These are phyloP conservation scores for Arrhamphus sclerolepis DNA, from an alignment of 2,797 vertebrate species.

Conservation along the genomic window DNA sequence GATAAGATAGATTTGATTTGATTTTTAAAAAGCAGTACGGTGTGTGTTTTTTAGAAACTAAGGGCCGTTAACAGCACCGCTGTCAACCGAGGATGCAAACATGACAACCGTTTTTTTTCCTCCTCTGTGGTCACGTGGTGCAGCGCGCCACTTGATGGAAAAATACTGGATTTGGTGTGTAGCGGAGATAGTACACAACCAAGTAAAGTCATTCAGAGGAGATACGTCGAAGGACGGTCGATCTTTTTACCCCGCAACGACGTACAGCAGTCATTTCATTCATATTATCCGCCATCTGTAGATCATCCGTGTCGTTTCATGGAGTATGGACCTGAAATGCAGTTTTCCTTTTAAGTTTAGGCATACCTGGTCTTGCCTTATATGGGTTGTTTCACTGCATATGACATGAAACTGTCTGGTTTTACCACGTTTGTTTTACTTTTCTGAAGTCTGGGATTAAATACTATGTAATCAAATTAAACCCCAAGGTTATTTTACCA, in stretches of 20 bases:
- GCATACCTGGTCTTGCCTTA: no score
- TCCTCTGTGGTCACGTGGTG: slow-evolving; percentile 78
- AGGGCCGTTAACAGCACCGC: slow-evolving; percentile 24
- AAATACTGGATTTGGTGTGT: slow-evolving; percentile 87
- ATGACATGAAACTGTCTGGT: no score
- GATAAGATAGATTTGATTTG: not conserved
- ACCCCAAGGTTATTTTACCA: no score
- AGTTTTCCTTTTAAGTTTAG: slow-evolving; percentile 2
- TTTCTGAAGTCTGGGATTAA: no score
- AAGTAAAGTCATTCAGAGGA: slow-evolving; percentile 72
- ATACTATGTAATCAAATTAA: no score
- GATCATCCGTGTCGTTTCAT: not conserved
- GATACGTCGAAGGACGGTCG: slow-evolving; percentile 64
- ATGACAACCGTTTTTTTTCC: slow-evolving; percentile 56
- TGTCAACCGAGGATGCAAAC: slow-evolving; percentile 69
- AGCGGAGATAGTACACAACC: slow-evolving; percentile 71
- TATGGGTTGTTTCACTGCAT: no score
- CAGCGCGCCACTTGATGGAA: slow-evolving; percentile 85
- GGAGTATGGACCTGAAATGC: not conserved
- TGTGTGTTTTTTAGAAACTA: slow-evolving; percentile 6
- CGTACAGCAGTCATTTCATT: slow-evolving; percentile 21
- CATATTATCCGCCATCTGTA: slow-evolving; percentile 3
- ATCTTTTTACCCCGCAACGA: slow-evolving; percentile 76
- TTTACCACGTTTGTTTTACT: no score
- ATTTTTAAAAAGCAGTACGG: not conserved